Conservation (phyloP, 2,113 vertebrate genomes). For the Piprites chloris region DNA sequence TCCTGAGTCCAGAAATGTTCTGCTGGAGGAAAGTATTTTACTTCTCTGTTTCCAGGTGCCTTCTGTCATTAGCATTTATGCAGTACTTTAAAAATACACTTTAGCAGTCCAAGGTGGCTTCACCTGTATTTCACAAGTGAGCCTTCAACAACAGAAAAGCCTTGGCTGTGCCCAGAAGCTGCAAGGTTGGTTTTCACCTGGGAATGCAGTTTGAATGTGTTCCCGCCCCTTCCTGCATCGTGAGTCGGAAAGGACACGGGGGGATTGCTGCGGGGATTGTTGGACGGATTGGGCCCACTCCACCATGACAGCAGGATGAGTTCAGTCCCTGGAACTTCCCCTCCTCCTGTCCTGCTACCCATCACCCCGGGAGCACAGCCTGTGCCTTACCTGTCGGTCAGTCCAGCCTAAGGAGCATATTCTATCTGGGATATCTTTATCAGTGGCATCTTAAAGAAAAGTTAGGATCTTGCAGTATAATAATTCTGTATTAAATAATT, state of each 20-base stretch:
- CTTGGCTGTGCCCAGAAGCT: neutral
- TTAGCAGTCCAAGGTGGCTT: accelerated
- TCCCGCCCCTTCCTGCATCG: neutral
- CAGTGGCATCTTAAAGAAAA: neutral
- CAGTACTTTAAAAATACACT: neutral
- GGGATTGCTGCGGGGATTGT: accelerated
- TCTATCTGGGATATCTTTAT: neutral
- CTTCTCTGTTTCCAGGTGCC: neutral
- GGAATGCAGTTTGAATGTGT: neutral
- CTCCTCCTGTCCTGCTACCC: no score
- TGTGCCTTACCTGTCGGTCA: neutral
- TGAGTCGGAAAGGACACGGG: neutral
- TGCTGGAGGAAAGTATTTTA: neutral
- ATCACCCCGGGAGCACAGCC: accelerated
- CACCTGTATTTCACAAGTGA: neutral
- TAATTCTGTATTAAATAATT: constrained; percentile 92
- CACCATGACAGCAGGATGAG: accelerated
- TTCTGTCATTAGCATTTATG: neutral
- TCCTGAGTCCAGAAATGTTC: neutral
- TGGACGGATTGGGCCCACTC: accelerated
- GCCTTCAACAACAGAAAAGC: neutral
- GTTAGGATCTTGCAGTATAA: constrained; percentile 74
- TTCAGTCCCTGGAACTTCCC: neutral
- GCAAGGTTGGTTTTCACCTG: neutral
- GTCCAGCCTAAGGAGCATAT: accelerated